Evolutionary conservation across 2,888 invertebrate genomes (phyloP).

Genomic region (Chalcosyrphus nemorum): DNA sequence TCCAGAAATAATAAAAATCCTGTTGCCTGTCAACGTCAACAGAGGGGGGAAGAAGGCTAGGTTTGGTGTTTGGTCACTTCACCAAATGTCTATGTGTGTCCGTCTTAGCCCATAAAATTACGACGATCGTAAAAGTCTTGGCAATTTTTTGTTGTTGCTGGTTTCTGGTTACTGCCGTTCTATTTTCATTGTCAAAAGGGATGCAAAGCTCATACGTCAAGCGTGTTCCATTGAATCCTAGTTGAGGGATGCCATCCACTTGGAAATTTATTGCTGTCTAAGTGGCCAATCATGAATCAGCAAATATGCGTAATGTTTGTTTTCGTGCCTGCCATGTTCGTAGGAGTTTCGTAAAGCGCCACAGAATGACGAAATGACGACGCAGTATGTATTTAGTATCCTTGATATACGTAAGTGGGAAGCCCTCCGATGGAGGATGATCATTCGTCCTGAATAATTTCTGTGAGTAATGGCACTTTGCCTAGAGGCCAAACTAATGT

Average conservation of each 20-base stretch:
- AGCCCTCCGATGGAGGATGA: conserved; percentile 33
- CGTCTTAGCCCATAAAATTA: conserved; percentile 61
- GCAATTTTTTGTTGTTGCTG: conserved; percentile 22
- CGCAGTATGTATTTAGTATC: conserved; percentile 21
- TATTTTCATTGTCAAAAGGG: conserved; percentile 49
- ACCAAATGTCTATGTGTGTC: conserved; percentile 39
- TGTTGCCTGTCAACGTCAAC: conserved; percentile 60
- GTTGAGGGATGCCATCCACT: conserved; percentile 69
- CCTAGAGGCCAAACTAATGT: conserved; percentile 61
- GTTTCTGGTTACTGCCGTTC: background rate
- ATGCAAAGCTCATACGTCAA: conserved; percentile 61
- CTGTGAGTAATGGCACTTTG: conserved; percentile 68
- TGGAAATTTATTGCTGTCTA: conserved; percentile 69
- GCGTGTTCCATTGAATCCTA: conserved; percentile 63
- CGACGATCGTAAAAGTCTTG: conserved; percentile 65
- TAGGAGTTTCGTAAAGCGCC: conserved; percentile 22
- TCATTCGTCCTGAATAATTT: conserved; percentile 65
- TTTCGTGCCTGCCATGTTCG: conserved; percentile 63
- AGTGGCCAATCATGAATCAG: conserved; percentile 73
- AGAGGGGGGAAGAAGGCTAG: background rate
- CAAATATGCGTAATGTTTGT: conserved; percentile 70
- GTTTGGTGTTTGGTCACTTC: conserved; percentile 34
- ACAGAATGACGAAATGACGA: conserved; percentile 39
- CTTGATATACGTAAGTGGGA: conserved; percentile 5
- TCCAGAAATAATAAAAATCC: conserved; percentile 70